Evolutionary conservation across 2,797 vertebrate species (phyloP).

Genomic region (Acanthopagrus latus): DNA sequence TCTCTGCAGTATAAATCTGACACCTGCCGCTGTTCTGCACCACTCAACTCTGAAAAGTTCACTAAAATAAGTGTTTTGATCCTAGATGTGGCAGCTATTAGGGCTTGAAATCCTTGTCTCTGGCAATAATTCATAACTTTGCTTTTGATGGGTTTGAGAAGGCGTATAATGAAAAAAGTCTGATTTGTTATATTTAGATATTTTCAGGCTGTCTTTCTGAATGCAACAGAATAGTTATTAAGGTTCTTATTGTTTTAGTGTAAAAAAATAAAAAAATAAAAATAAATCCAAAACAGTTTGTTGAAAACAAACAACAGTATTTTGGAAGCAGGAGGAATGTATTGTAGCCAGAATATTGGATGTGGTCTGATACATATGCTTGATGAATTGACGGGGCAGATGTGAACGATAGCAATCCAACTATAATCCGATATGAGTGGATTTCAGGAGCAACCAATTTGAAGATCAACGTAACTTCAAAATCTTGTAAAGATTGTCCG

Average conservation of each 20-base stretch:
- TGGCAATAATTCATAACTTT: conserved; percentile 63
- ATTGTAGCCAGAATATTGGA: conserved; percentile 54
- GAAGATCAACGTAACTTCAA: conserved; percentile 35
- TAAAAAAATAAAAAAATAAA: not conserved
- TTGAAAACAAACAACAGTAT: conserved; percentile 32
- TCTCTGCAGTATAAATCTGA: conserved; percentile 64
- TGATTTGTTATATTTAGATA: conserved; percentile 65
- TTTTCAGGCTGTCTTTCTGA: conserved; percentile 39
- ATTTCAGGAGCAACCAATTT: conserved; percentile 50
- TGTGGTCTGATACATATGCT: conserved; percentile 39
- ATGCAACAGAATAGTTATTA: conserved; percentile 25
- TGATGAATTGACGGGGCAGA: conserved; percentile 47
- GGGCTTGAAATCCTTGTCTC: conserved; percentile 61
- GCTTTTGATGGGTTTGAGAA: conserved; percentile 60
- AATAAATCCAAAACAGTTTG: not conserved
- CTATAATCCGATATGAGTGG: conserved; percentile 61
- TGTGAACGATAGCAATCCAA: conserved; percentile 39
- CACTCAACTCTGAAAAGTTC: conserved; percentile 66
- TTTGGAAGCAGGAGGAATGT: conserved; percentile 44
- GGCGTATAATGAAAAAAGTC: conserved; percentile 45
- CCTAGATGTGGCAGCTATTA: conserved; percentile 69
- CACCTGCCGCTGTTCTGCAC: conserved; percentile 65
- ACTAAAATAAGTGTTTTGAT: conserved; percentile 76
- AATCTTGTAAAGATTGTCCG: conserved; percentile 58
- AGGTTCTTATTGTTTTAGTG: conserved; percentile 44